Percentiles rank a stretch among this genome's conserved stretches.
Evolutionary conservation across 2,888 invertebrate genomes (phyloP).

Genomic region (Acanthosepion pharaonis): DNA sequence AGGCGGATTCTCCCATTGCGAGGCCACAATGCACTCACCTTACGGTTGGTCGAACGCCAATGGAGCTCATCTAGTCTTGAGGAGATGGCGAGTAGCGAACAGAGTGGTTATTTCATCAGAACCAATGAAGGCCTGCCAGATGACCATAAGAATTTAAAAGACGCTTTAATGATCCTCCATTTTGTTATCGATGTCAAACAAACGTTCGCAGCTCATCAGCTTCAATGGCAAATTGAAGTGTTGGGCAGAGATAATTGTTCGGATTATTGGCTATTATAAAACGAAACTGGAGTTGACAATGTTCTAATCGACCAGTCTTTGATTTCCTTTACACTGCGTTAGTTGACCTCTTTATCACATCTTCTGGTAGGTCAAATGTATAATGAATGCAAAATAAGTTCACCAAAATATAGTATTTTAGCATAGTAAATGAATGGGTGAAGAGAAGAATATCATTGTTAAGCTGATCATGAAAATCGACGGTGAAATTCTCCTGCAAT

Average conservation of each 20-base stretch:
- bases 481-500: neutral
- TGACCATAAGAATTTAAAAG: neutral
- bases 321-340: neutral
- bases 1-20: neutral
- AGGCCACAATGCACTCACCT: neutral
- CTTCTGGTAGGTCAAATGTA: neutral
- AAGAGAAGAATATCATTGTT: too few relatives aligned
- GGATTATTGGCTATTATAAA: neutral
- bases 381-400: neutral
- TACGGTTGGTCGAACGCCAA: neutral
- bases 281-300: neutral
- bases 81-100: neutral
- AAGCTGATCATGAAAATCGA: too few relatives aligned
- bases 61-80: neutral
- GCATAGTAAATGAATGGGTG: neutral
- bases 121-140: neutral
- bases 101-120: neutral
- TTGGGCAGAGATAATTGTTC: neutral
- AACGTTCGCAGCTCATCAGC: neutral
- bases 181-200: slow-evolving; percentile 13
- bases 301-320: neutral
- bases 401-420: neutral
- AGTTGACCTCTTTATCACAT: neutral
- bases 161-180: neutral
- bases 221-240: neutral